A percentile compares a stretch with the other conserved stretches of the same genome.
Evolutionary conservation across 1,140 invertebrate species (phyloP).

Genomic region (Drosophila kurseongensis): DNA sequence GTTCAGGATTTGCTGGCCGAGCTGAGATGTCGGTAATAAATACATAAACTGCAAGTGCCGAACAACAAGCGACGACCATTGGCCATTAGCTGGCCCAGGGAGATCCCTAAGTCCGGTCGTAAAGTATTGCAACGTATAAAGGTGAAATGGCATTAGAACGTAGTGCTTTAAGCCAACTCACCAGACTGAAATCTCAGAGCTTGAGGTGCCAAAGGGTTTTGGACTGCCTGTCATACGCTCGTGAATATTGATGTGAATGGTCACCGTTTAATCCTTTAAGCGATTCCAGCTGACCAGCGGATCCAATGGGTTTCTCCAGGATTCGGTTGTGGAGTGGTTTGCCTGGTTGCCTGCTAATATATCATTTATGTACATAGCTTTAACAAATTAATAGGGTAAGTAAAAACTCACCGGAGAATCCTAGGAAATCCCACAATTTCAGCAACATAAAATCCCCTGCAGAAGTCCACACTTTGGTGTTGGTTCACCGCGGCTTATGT

Average conservation of each 20-base stretch:
- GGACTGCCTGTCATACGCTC: constrained; percentile 14
- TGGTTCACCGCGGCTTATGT: too few species aligned
- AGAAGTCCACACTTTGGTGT: too few species aligned
- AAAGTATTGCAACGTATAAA: constrained; percentile 46
- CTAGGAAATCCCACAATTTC: too few species aligned
- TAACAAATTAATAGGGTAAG: too few species aligned
- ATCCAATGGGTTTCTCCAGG: too few species aligned
- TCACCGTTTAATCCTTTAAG: background rate
- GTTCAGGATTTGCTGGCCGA: constrained; percentile 38
- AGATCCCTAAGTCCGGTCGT: constrained; percentile 30
- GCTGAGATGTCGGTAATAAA: constrained; percentile 61
- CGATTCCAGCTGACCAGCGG: background rate
- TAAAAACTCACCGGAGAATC: too few species aligned
- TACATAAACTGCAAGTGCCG: constrained; percentile 51
- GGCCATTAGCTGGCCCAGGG: constrained; percentile 38
- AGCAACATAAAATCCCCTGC: too few species aligned
- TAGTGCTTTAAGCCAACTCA: constrained; percentile 46
- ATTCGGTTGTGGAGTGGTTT: too few species aligned
- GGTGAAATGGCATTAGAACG: constrained; percentile 66
- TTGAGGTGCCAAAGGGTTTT: constrained; percentile 27
- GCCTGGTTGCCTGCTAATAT: too few species aligned
- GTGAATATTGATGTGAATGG: constrained; percentile 11
- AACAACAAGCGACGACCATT: constrained; percentile 25
- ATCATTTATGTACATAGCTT: too few species aligned
- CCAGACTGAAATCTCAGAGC: constrained; percentile 5